Evolutionary conservation across 2,888 invertebrate species (phyloP), one percentile per base, ranked within the genome.

Genomic region (Drosophila picticornis): DNA sequence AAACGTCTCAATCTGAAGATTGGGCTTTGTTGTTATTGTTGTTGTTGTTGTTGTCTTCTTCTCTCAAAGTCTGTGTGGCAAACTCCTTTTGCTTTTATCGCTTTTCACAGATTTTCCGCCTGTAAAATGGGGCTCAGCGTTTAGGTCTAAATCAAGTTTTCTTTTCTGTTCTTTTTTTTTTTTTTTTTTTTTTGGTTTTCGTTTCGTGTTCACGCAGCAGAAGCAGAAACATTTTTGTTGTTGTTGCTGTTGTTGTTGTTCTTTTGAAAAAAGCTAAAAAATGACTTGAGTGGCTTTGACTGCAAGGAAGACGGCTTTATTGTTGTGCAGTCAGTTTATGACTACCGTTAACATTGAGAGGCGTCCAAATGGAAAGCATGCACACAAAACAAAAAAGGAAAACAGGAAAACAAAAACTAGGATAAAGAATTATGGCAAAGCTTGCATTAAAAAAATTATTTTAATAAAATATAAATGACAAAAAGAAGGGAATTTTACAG

Each of bases 21-120:
- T 62, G 59, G 58, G 48, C 63, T 58, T 40, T 40, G 5, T 10
- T 40, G 2, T 40, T 40, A 1, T 22, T 43, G 2, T 22, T 46
- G 7, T 13, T 46, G 2, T 2, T 46, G 22, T 46, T 22, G 13
- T 25, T 27, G 16, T 53, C 16, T 53, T 27, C 27, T 13, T 56
- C 27, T 9, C 56, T n/a, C 19, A 46, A 16, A 59, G 60, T 48
- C 34, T 56, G 38, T 64, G 55, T 40, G 59, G 62, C 46, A 63
- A 70, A 61, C 78, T 79, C 58, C 75, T 81, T 84, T 78, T 74
- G 78, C 75, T 81, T 88, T 90, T 83, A 90, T 90, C 88, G 85
- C 84, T 85, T 90, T 90, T 90, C 85, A 83, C 73, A 90, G 85
- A 90, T 85, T 85, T 85, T 88, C 90, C 84, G 84, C 74, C 77